Evolutionary conservation across 1,140 invertebrate species (phyloP), one percentile per base, ranked within the genome.

Genomic region (Drosophila pruinosa): DNA sequence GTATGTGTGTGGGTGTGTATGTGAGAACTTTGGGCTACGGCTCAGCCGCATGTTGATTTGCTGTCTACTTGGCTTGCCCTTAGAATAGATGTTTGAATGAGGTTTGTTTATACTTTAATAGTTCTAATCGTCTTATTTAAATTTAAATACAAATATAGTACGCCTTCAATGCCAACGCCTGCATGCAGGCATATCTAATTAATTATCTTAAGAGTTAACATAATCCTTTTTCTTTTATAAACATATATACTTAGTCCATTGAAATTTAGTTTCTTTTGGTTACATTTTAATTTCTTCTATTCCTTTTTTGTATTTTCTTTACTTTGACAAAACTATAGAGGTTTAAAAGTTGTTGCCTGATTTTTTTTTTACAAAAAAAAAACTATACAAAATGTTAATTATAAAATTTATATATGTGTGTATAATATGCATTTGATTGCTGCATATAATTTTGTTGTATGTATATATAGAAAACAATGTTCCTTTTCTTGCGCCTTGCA

Each of bases 41-140:
- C 26, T 69, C 48, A 53, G 58, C 65, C 65, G 65, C 28, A 39
- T 57, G 17, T n/a, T n/a, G n/a, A 14, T 47, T 8, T 38, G 19
- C 26, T 10, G 19, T 39, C n/a, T 38, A 48, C 28, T 26, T 50
- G 34, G 34, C 12, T 21, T 63, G 21, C 39, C 50, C 24, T 70
- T 12, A 56, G 63, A 63, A 26, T 47, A 53, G n/a, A 63, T 22
- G 17, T 31, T 50, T 43, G 5, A 58, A 58, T 58, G 22, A 31
- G 28, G 47, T 36, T 59, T 22, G 4, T 43, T 61, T 38, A 53
- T 50, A 38, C 17, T 72, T 72, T 53, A 67, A 67, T 67, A 53
- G 62, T 72, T 72, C 34, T 59, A 41, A 64, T 70, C 62, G 50
- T 70, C 50, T 70, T 56, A 56, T 56, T 70, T 36, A 58, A 50